Percentiles rank a stretch among this genome's conserved stretches.
phyloP scores from a whole-genome alignment of 2,113 vertebrate species.

The Apaloderma vittatum region DNA sequence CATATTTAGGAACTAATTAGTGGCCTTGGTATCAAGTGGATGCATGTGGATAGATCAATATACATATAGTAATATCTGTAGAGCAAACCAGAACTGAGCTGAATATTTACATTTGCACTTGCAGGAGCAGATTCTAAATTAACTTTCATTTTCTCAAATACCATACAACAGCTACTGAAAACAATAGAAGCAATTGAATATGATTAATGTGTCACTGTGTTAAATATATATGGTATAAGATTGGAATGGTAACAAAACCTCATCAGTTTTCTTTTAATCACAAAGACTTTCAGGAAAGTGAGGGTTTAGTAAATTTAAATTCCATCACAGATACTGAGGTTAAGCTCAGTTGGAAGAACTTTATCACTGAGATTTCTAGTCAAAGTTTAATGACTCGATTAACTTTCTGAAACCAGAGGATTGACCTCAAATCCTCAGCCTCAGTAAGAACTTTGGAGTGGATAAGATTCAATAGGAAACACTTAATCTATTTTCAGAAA shows the following conservation, averaged over 20 bases:
- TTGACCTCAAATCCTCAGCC: slow-evolving; percentile 30
- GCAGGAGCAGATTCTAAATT: not conserved
- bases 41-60: not conserved
- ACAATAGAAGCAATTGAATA: not conserved
- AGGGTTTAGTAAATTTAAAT: slow-evolving; percentile 18
- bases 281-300: not conserved
- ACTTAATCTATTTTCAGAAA: not conserved
- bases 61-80: not conserved
- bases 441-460: not conserved
- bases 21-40: slow-evolving; percentile 7
- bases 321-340: not conserved
- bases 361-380: slow-evolving; percentile 34
- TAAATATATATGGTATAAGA: not conserved
- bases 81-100: not conserved
- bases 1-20: slow-evolving; percentile 24
- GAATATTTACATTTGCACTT: slow-evolving; percentile 2
- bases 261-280: not conserved
- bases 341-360: slow-evolving; percentile 19
- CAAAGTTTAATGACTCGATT: slow-evolving; percentile 34
- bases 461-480: slow-evolving; percentile 2
- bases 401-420: slow-evolving; percentile 19
- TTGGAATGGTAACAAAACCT: not conserved
- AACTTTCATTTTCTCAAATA: slow-evolving; percentile 19
- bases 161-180: not conserved
- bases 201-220: not conserved